Evolutionary conservation across 2,113 vertebrate genomes (phyloP), one percentile per base, ranked within the genome.

Genomic region (Machaerirhynchus nigripectus): DNA sequence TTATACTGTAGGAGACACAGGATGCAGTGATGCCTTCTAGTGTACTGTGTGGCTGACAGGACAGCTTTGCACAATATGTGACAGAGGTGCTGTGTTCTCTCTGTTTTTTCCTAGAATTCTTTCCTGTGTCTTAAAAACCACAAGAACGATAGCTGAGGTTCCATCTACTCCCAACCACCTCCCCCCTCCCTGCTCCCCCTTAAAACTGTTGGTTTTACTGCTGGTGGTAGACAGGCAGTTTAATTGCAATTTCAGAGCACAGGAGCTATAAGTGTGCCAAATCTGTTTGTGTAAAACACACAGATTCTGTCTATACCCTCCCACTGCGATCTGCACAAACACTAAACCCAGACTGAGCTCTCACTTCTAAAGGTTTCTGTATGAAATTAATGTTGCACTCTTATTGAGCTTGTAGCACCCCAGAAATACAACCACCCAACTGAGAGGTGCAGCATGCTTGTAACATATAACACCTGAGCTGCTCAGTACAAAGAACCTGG

Each of bases 151-250:
- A 49, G 24, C 8, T 2, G 0, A 81, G 6, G 13, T 59, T 87
- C 37, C 15, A 10, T 49, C 31, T 84, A 37, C 23, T 71, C 11
- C 13, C 9, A 39, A 39, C 39, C 39, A 39, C 39, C 39, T 39
- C 39, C 39, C 39, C 39, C 11, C 39, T 39, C 11, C 42, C 42
- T 42, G 5, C 39, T 26, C 0, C 0, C 11, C 40, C 44, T 56
- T 56, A 42, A 71, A 82, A 18, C 13, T 28, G 27, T 18, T 73
- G 23, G 7, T 33, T 73, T 84, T 64, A 24, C 40, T 65, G 21
- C 37, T 50, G 22, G 6, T 77, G 17, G 13, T 55, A 75, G 60
- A 39, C 15, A 65, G 26, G 64, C 26, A 73, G 33, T 44, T 67
- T 47, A 59, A 55, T 2, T 67, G 19, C 1, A 0, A 22, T 87